A percentile compares a stretch with the other conserved stretches of the same genome.
These are phyloP conservation scores for Coilia nasus DNA, from an alignment of 2,797 vertebrate species.

Conservation along the genomic window DNA sequence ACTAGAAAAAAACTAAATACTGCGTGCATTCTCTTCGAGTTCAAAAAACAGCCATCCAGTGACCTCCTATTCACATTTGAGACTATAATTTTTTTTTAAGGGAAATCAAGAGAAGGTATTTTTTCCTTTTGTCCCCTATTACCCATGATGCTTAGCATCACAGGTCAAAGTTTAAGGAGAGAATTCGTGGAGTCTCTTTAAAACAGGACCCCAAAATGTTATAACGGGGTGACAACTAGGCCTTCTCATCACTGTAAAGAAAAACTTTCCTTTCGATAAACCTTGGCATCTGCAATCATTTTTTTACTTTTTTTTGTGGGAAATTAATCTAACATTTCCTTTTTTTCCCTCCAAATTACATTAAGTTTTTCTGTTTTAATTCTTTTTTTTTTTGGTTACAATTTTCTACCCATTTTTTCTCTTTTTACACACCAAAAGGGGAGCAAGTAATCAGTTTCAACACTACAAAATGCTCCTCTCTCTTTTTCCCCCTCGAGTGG, in stretches of 20 bases:
- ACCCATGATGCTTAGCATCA: not conserved
- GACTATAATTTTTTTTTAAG: not conserved
- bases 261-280: constrained; percentile 45
- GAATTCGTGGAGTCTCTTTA: not conserved
- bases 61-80: constrained; percentile 9
- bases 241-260: constrained; percentile 35
- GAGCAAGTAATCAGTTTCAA: not conserved
- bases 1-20: not conserved
- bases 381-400: constrained; percentile 26
- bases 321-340: constrained; percentile 23
- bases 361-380: constrained; percentile 46
- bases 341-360: constrained; percentile 46
- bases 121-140: not conserved
- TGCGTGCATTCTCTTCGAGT: not conserved
- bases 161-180: not conserved
- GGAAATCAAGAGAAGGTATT: not conserved
- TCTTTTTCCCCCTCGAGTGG: constrained; percentile 48
- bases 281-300: constrained; percentile 47
- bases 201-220: not conserved
- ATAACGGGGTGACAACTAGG: not conserved
- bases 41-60: not conserved
- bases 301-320: constrained; percentile 21
- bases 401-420: constrained; percentile 45
- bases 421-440: constrained; percentile 44
- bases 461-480: constrained; percentile 44